phyloP scores from a whole-genome alignment of 1,140 invertebrate species.

The Drepana arcuata region DNA sequence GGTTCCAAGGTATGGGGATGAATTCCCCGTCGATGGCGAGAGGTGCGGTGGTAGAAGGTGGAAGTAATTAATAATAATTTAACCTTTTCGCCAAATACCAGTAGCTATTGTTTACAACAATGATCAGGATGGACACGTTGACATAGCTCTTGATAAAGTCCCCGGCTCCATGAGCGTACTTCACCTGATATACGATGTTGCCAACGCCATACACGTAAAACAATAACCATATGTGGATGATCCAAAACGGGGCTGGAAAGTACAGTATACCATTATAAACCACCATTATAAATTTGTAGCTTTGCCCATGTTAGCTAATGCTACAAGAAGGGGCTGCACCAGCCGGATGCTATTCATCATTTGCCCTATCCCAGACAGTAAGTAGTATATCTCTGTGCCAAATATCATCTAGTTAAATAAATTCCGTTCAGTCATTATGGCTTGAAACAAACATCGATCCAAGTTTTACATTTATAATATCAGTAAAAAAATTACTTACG shows the following conservation, averaged over 20 bases:
- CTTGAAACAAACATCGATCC: too few species aligned
- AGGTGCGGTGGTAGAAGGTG: too few species aligned
- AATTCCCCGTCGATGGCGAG: too few species aligned
- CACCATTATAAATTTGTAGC: not conserved
- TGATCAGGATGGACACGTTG: conserved; percentile 27
- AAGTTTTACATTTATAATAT: too few species aligned
- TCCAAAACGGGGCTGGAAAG: conserved; percentile 38
- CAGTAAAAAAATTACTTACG: too few species aligned
- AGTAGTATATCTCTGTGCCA: too few species aligned
- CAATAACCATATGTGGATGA: conserved; percentile 28
- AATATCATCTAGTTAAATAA: too few species aligned
- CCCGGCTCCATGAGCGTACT: conserved; percentile 20
- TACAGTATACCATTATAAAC: not conserved
- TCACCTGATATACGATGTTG: conserved; percentile 28
- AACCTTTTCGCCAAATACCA: conserved; percentile 44
- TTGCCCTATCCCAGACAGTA: too few species aligned
- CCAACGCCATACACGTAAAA: conserved; percentile 39
- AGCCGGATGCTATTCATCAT: too few species aligned
- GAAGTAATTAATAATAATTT: conserved; percentile 2
- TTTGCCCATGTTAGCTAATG: not conserved
- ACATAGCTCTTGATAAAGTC: conserved; percentile 42
- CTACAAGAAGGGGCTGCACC: too few species aligned
- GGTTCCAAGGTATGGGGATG: too few species aligned
- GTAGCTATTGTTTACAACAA: conserved; percentile 34
- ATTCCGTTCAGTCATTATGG: too few species aligned